A percentile compares a stretch with the other conserved stretches of the same genome.
Evolutionary conservation across 2,797 vertebrate species (phyloP).

Genomic region (Platyrinchus mystaceus): DNA sequence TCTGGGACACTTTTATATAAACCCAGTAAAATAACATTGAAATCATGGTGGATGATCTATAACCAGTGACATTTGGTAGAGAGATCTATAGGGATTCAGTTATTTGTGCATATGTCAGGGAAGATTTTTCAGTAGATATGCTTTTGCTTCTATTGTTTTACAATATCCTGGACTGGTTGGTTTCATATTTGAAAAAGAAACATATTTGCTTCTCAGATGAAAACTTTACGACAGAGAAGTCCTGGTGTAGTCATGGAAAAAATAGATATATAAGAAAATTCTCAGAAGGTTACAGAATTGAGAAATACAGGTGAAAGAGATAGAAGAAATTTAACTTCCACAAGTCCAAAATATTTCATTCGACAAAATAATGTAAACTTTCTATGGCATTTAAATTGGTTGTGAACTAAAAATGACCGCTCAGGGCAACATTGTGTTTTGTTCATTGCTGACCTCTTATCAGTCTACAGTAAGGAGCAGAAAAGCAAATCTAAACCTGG

Average conservation of each 20-base stretch:
- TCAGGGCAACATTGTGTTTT: not conserved
- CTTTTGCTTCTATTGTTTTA: not conserved
- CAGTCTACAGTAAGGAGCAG: not conserved
- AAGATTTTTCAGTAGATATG: not conserved
- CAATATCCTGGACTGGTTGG: not conserved
- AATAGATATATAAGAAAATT: not conserved
- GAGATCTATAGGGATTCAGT: not conserved
- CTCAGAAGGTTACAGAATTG: not conserved
- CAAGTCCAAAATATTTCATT: not conserved
- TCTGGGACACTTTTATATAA: not conserved
- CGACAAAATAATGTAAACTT: not conserved
- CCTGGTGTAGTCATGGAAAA: not conserved
- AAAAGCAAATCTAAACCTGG: not conserved
- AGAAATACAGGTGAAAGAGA: not conserved
- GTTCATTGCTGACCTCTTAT: not conserved
- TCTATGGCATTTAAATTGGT: not conserved
- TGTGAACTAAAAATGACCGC: not conserved
- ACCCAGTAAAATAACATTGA: not conserved
- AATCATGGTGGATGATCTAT: not conserved
- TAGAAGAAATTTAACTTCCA: not conserved
- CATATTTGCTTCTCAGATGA: not conserved
- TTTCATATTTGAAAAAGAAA: not conserved
- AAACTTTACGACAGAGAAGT: not conserved
- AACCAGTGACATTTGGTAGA: not conserved
- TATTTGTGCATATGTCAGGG: not conserved